Base-by-base conservation (phyloP, 2,797 vertebrate species). In the Tenualosa thibaudeaui region DNA sequence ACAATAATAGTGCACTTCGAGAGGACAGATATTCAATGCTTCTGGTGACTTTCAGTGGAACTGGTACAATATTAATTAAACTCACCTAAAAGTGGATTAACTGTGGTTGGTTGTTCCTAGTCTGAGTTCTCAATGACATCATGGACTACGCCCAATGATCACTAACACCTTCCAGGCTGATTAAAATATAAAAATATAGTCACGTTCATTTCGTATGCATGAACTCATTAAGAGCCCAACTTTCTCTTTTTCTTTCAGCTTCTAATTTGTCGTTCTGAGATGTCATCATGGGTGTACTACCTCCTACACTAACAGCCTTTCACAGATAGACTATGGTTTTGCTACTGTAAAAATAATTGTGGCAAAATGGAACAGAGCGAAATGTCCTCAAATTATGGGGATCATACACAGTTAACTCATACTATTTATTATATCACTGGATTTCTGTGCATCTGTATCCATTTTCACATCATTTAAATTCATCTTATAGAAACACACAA, bases 71-170 rank as follows among this genome's bases (percentile, higher is more conserved):
- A 7, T 37, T 40, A 19, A 37, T 75, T 75, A 75, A 75, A 75
- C 40, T 31, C 31, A 43, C 13, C 68, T 75, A 37, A 40, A 43
- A 43, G 26, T 68, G 62, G 68, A 43, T 75, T 31, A 43, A 43
- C 15, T 43, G 9, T 17, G 37, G 17, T 15, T 37, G 40, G 37
- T 37, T 56, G 19, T 56, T 54, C 4, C 26, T 13, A 37, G 65
- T 26, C 13, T 17, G 31, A 71, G 31, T 37, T 75, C 15, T 19
- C 68, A 75, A 75, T 75, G 68, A 75, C 68, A 75, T 75, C 68
- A 75, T 75, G 68, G 8, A n/a, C n/a, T n/a, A n/a, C n/a, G 88
- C 89, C 86, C 89, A 37, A 75, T 75, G 68, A 75, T 75, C 37
- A 5, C 37, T 37, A 37, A 37, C 17, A 43, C 68, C 68, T 75